Conservation (phyloP, 2,888 invertebrate genomes). For the Leptopterna dolabrata region DNA sequence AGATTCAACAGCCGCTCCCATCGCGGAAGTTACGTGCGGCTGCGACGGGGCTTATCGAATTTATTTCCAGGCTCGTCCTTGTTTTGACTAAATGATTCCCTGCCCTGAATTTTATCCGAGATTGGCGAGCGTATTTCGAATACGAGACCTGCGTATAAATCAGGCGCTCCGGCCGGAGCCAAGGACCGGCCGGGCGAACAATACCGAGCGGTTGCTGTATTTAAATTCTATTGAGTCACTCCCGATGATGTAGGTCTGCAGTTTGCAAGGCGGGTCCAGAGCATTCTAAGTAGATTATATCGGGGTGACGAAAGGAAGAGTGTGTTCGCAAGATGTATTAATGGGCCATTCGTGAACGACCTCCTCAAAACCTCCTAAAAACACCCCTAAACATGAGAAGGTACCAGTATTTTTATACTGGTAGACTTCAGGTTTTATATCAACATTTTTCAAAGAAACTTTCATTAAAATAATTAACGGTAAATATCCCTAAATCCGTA, state of each 20-base stretch:
- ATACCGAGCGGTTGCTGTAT: not conserved
- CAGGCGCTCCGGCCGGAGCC: not conserved
- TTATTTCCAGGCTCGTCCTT: not conserved
- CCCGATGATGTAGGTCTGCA: not conserved
- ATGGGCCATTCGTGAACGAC: no score
- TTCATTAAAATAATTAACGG: no score
- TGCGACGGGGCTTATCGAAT: not conserved
- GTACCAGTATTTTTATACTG: no score
- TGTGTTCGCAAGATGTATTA: no score
- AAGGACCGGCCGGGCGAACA: not conserved
- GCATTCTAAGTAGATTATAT: no score
- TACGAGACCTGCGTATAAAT: not conserved
- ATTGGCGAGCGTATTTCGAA: not conserved
- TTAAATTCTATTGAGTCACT: not conserved
- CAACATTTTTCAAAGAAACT: no score
- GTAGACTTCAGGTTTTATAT: no score
- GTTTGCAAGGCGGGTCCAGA: not conserved
- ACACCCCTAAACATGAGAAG: no score
- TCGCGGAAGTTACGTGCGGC: not conserved
- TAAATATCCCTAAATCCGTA: no score
- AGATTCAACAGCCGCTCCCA: no score
- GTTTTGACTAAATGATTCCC: not conserved
- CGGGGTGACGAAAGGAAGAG: no score
- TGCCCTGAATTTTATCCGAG: constrained; percentile 18
- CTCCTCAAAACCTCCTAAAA: no score